Evolutionary conservation across 2,113 vertebrate genomes (phyloP).

Genomic region (Engraulis encrasicolus): DNA sequence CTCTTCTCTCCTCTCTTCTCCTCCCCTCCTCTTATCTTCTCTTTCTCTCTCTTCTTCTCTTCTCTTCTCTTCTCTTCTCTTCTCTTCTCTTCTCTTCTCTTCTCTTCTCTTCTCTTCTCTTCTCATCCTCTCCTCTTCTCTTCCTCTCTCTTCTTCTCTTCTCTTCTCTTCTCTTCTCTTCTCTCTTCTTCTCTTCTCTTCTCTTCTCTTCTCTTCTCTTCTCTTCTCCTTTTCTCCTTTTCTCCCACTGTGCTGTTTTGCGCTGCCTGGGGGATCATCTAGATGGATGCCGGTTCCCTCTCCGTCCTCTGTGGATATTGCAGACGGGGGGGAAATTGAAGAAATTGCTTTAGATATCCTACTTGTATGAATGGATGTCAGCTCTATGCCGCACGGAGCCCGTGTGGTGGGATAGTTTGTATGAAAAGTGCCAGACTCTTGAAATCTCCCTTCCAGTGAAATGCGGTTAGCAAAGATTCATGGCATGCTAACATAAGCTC

Average conservation of each 20-base stretch:
- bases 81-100: not conserved
- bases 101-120: no score
- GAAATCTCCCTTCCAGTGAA: not conserved
- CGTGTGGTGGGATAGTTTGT: conserved; percentile 3
- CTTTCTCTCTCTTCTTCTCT: no score
- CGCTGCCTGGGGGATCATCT: not conserved
- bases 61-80: no score
- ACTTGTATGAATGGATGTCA: not conserved
- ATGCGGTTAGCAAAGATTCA: not conserved
- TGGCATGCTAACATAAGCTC: not conserved
- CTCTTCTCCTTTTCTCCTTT: no score
- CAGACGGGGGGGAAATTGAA: no score
- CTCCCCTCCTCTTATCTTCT: no score
- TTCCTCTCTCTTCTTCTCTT: no score
- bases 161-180: no score
- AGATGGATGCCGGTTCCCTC: not conserved
- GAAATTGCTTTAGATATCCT: conserved; percentile 1
- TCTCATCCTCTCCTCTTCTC: not conserved
- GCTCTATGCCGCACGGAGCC: not conserved
- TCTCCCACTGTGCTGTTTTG: not conserved
- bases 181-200: no score
- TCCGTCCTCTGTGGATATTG: not conserved
- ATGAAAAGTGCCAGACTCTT: not conserved
- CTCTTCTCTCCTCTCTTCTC: no score
- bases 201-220: not conserved